These are phyloP conservation scores for Athalia rosae DNA, from an alignment of 2,888 invertebrate species.

Conservation along the genomic window DNA sequence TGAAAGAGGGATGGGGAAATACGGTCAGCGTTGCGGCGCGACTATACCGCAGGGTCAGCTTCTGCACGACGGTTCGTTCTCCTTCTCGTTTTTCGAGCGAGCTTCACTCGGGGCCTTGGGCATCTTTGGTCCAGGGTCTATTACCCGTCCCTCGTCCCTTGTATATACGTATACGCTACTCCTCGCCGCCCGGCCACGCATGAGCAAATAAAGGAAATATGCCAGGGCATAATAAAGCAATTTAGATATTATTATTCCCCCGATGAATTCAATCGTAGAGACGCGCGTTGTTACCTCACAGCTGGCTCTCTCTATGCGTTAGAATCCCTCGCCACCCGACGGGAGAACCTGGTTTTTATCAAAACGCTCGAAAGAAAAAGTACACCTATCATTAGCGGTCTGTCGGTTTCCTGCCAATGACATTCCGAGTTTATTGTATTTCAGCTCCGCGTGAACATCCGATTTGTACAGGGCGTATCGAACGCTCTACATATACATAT, in stretches of 20 bases:
- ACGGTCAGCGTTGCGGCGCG: not conserved
- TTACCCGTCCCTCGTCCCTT: conserved; percentile 24
- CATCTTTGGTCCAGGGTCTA: conserved; percentile 22
- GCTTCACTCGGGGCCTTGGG: not conserved
- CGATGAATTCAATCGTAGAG: conserved; percentile 42
- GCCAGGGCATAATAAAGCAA: conserved; percentile 44
- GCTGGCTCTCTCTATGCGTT: not conserved
- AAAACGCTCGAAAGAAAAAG: conserved; percentile 21
- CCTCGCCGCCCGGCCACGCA: conserved; percentile 27
- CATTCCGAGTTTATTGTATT: conserved; percentile 38
- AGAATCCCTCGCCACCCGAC: not conserved
- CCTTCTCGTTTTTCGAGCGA: not conserved
- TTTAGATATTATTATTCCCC: conserved; percentile 43
- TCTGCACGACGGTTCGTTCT: no score
- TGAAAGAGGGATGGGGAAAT: not conserved
- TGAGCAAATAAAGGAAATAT: conserved; percentile 43
- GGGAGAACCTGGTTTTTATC: conserved; percentile 22
- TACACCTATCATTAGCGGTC: conserved; percentile 36
- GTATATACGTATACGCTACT: conserved; percentile 1
- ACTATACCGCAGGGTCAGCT: not conserved
- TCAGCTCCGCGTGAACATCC: conserved; percentile 35
- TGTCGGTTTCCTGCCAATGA: conserved; percentile 41
- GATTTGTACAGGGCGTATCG: conserved; percentile 1
- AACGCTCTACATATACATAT: conserved; percentile 1
- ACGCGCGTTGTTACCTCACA: not conserved